Evolutionary conservation across 2,797 vertebrate genomes (phyloP).

Genomic region (Hafferia zeledoni): DNA sequence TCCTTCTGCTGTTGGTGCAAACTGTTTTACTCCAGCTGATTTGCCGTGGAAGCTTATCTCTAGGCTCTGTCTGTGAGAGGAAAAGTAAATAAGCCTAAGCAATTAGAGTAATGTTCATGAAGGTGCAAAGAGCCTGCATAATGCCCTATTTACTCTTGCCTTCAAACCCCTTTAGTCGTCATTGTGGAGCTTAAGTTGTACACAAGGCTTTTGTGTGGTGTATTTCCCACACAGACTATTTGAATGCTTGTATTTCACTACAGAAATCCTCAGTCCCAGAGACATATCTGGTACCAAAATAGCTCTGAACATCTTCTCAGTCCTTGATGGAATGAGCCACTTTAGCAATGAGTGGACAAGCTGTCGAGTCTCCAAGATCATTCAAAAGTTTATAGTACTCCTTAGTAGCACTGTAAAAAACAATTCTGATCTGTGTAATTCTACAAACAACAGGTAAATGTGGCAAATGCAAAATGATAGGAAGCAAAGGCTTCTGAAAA

Average conservation of each 20-base stretch:
- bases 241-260: neutral
- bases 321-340: neutral
- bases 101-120: constrained; percentile 36
- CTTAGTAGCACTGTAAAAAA: neutral
- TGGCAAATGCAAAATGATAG: neutral
- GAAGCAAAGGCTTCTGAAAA: neutral
- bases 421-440: neutral
- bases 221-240: neutral
- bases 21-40: constrained; percentile 17
- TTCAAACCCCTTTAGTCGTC: constrained; percentile 27
- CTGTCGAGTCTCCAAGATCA: neutral
- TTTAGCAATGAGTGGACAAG: constrained; percentile 4
- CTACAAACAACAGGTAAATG: neutral
- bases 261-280: neutral
- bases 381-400: neutral
- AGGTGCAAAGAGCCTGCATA: constrained; percentile 47
- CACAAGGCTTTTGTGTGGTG: neutral
- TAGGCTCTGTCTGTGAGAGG: constrained; percentile 21
- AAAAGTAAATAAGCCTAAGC: constrained; percentile 55
- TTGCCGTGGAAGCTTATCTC: constrained; percentile 45
- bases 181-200: constrained; percentile 4
- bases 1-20: constrained; percentile 27
- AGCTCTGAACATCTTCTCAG: neutral
- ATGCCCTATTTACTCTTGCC: constrained; percentile 24
- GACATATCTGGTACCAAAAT: constrained; percentile 20